phyloP scores from a whole-genome alignment of 2,113 vertebrate species.

The Pluvialis apricaria region DNA sequence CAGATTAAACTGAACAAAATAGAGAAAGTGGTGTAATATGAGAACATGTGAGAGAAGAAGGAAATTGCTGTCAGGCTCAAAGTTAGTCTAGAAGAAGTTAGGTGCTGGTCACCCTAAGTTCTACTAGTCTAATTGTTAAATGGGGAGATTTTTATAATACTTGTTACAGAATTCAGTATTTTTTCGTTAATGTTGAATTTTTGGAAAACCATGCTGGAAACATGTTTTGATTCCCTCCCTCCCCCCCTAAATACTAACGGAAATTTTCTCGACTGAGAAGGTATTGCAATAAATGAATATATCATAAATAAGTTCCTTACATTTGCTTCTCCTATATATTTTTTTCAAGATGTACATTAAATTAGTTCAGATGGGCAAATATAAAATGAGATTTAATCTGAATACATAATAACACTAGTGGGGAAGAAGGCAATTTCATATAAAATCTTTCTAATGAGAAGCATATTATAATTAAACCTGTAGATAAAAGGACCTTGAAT shows the following conservation, averaged over 20 bases:
- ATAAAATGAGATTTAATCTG: not conserved
- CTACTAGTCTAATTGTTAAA: not conserved
- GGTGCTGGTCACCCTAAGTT: not conserved
- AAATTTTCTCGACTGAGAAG: not conserved
- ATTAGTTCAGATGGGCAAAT: not conserved
- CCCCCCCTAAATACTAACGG: not conserved
- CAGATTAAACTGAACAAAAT: not conserved
- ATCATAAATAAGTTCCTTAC: not conserved
- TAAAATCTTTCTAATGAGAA: not conserved
- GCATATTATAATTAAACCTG: not conserved
- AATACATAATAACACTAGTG: not conserved
- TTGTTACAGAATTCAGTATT: not conserved
- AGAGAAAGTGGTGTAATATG: not conserved
- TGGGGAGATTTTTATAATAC: not conserved
- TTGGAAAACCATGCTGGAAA: not conserved
- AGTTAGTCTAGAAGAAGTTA: not conserved
- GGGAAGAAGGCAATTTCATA: not conserved
- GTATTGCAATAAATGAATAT: not conserved
- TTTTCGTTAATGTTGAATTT: not conserved
- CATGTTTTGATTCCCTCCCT: not conserved
- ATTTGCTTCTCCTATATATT: not conserved
- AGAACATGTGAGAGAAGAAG: not conserved
- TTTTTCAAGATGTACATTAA: not conserved
- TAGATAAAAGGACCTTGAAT: not conserved
- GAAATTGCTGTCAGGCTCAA: not conserved